Conservation (phyloP, 2,797 vertebrate genomes). For the Anomalospiza imberbis region DNA sequence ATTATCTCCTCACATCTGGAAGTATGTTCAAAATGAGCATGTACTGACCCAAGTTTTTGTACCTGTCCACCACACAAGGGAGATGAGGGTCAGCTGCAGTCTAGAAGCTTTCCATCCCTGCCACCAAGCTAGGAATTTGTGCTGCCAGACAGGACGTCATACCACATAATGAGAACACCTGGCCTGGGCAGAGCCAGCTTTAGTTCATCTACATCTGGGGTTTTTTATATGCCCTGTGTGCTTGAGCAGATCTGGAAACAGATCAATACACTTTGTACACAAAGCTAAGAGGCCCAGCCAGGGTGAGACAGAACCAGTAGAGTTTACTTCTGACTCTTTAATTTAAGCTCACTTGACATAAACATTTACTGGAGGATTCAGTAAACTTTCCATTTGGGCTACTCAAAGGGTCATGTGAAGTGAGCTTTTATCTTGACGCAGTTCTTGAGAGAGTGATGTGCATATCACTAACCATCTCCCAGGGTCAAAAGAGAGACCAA, state of each 20-base stretch:
- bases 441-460: neutral
- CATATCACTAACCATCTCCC: neutral
- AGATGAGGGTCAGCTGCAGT: neutral
- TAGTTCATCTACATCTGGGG: neutral
- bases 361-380: neutral
- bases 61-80: neutral
- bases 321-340: neutral
- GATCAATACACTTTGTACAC: neutral
- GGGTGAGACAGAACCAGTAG: neutral
- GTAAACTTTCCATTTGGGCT: neutral
- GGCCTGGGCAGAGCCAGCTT: neutral
- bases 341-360: neutral
- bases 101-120: neutral
- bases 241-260: neutral
- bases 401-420: neutral
- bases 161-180: fast-evolving
- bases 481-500: neutral
- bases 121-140: neutral
- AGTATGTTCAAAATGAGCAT: neutral
- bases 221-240: neutral
- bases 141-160: neutral
- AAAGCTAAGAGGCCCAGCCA: neutral
- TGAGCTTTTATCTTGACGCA: neutral
- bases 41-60: neutral
- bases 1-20: neutral